phyloP scores from a whole-genome alignment of 1,140 invertebrate genomes.

The Zophobas morio region DNA sequence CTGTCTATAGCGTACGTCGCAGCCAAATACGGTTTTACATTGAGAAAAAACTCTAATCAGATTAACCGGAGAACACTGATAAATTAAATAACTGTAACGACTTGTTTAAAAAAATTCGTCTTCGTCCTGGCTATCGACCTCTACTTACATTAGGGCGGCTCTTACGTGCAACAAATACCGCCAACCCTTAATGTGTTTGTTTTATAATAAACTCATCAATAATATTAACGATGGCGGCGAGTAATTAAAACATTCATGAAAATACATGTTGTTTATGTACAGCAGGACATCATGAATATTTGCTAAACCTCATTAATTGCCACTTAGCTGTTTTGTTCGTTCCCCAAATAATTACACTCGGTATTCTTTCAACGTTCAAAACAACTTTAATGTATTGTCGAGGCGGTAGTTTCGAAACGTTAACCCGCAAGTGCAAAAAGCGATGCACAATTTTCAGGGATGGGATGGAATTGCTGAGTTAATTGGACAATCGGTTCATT shows the following conservation, averaged over 20 bases:
- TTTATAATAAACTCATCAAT: slow-evolving; percentile 43
- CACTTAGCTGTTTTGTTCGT: slow-evolving; percentile 41
- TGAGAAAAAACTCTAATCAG: neutral
- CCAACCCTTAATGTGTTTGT: slow-evolving; percentile 40
- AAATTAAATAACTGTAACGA: too few species aligned
- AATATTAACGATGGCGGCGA: slow-evolving; percentile 37
- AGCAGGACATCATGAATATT: slow-evolving; percentile 36
- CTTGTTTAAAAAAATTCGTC: too few species aligned
- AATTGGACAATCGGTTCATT: too few species aligned
- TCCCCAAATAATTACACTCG: slow-evolving; percentile 24
- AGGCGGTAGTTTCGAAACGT: neutral
- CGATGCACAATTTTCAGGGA: too few species aligned
- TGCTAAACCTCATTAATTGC: slow-evolving; percentile 42
- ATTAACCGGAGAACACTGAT: neutral
- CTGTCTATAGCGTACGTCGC: slow-evolving; percentile 4
- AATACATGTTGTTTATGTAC: slow-evolving; percentile 39
- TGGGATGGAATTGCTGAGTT: too few species aligned
- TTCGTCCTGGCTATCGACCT: too few species aligned
- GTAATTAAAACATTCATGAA: slow-evolving; percentile 43
- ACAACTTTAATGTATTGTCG: slow-evolving; percentile 21
- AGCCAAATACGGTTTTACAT: slow-evolving; percentile 4
- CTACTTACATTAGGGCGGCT: neutral
- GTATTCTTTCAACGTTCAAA: slow-evolving; percentile 20
- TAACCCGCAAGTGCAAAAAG: neutral
- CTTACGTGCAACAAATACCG: slow-evolving; percentile 22